Conservation (phyloP, 2,113 vertebrate species). For the Passer domesticus region DNA sequence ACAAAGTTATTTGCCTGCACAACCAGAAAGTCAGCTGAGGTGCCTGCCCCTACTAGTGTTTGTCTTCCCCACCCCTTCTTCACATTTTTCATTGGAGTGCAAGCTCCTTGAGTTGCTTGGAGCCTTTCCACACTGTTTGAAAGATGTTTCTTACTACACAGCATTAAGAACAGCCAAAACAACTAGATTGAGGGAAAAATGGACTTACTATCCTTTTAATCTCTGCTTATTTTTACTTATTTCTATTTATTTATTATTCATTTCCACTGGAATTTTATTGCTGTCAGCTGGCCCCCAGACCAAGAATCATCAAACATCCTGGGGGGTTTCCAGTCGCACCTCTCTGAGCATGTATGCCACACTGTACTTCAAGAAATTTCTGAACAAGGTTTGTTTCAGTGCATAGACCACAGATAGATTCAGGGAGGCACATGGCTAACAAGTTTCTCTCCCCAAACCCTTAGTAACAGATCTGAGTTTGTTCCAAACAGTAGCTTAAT, state of each 20-base stretch:
- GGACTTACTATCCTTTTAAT: background rate
- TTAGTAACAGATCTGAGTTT: background rate
- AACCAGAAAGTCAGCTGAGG: background rate
- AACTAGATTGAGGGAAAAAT: background rate
- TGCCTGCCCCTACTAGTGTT: background rate
- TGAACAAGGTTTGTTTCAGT: background rate
- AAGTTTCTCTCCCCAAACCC: background rate
- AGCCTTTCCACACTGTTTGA: background rate
- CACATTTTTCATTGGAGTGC: background rate
- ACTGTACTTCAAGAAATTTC: background rate
- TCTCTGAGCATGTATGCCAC: rapidly evolving
- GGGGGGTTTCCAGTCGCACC: background rate
- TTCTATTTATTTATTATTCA: background rate
- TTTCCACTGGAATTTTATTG: background rate
- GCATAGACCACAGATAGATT: background rate
- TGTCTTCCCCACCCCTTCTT: background rate
- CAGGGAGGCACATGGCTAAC: background rate
- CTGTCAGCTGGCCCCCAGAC: background rate
- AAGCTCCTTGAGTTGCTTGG: background rate
- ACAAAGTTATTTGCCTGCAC: background rate
- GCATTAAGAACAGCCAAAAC: background rate
- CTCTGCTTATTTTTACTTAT: background rate
- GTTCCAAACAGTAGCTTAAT: background rate
- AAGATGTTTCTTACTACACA: background rate
- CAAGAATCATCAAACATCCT: background rate